These are phyloP conservation scores for Prolemur simus DNA, from an alignment of 2,113 vertebrate species.

Conservation along the genomic window DNA sequence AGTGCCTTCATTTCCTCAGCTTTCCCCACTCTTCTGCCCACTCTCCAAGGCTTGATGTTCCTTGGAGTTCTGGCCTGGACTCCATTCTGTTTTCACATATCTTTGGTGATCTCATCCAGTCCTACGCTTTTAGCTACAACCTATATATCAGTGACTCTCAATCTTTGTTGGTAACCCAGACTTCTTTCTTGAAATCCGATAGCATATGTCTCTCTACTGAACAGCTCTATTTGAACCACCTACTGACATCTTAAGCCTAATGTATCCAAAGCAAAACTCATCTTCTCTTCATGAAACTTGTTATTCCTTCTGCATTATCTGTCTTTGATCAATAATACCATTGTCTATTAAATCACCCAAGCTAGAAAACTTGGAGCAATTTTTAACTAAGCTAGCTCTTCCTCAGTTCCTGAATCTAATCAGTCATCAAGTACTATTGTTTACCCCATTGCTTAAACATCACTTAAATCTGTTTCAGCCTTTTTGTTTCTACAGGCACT, in stretches of 20 bases:
- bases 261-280: constrained; percentile 4
- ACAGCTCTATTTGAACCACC: background rate
- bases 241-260: constrained; percentile 7
- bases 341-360: constrained; percentile 22
- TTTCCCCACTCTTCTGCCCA: background rate
- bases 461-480: constrained; percentile 28
- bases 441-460: background rate
- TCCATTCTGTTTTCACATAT: background rate
- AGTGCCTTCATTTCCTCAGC: background rate
- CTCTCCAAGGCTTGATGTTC: background rate
- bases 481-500: background rate
- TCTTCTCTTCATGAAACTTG: background rate
- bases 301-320: background rate
- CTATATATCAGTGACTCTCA: background rate
- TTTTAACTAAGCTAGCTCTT: constrained; percentile 46
- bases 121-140: background rate
- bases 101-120: background rate
- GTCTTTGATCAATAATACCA: constrained; percentile 47
- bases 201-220: background rate
- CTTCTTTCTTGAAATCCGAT: constrained; percentile 23
- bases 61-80: background rate
- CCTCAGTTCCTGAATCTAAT: constrained; percentile 3
- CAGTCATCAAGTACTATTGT: background rate
- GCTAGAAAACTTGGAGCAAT: constrained; percentile 2
- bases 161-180: background rate